Evolutionary conservation across 1,140 invertebrate species (phyloP).

Genomic region (Aethina tumida): DNA sequence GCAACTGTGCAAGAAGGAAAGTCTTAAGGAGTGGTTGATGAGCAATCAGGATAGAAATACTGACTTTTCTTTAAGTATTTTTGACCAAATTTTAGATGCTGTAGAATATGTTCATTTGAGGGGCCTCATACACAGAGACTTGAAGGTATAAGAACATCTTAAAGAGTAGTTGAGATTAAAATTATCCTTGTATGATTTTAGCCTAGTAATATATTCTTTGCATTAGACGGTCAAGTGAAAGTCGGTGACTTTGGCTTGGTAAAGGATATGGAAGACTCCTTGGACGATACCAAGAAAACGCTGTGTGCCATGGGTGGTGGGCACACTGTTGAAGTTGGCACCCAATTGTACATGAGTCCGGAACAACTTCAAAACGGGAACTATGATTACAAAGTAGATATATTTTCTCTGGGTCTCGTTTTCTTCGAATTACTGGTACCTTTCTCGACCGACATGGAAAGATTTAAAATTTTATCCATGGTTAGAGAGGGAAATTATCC

Average conservation of each 20-base stretch:
- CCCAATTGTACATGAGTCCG: conserved; percentile 94
- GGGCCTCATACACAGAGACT: conserved; percentile 87
- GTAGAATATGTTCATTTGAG: conserved; percentile 90
- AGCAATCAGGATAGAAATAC: conserved; percentile 40
- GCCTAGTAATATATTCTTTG: conserved; percentile 95
- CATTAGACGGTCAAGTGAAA: conserved; percentile 80
- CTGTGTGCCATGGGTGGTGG: conserved; percentile 22
- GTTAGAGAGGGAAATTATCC: conserved; percentile 63
- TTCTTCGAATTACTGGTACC: conserved; percentile 85
- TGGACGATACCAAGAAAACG: conserved; percentile 28
- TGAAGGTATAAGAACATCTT: conserved; percentile 56
- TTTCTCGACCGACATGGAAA: conserved; percentile 85
- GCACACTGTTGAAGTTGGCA: conserved; percentile 55
- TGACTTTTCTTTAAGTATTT: conserved; percentile 58
- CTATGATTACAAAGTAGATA: conserved; percentile 94
- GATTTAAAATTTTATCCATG: conserved; percentile 51
- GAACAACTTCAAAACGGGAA: conserved; percentile 72
- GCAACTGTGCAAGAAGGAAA: conserved; percentile 86
- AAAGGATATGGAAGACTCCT: conserved; percentile 65
- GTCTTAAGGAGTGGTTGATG: conserved; percentile 81
- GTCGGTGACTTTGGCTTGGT: conserved; percentile 96
- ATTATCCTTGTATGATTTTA: conserved; percentile 35
- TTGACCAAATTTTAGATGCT: conserved; percentile 86
- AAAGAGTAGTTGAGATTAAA: background rate
- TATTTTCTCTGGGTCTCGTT: conserved; percentile 90